Conservation (phyloP, 2,797 vertebrate species). For the Enteromius trimaculatus region DNA sequence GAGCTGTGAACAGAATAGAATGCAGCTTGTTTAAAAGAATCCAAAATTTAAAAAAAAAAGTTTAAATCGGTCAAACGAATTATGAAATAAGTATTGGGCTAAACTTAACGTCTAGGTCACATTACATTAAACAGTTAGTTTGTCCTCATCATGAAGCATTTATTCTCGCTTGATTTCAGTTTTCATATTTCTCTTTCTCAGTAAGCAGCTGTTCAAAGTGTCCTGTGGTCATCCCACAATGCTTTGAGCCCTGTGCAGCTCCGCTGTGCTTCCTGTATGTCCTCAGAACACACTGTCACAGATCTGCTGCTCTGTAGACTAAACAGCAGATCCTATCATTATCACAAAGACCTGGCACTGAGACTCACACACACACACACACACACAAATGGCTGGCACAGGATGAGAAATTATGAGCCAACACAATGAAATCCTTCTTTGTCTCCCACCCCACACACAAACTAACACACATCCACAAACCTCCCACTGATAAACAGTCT, state of each 20-base stretch:
- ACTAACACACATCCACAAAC: slow-evolving; percentile 26
- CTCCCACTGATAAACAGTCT: neutral
- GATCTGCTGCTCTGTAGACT: slow-evolving; percentile 70
- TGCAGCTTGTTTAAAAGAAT: neutral
- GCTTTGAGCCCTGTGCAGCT: slow-evolving; percentile 11
- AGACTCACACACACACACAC: slow-evolving; percentile 8
- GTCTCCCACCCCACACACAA: slow-evolving; percentile 10
- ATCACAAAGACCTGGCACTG: slow-evolving; percentile 57
- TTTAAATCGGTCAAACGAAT: neutral
- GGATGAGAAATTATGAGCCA: slow-evolving; percentile 29
- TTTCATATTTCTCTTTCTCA: slow-evolving; percentile 7
- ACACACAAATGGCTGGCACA: slow-evolving; percentile 31
- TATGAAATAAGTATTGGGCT: neutral
- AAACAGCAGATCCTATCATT: slow-evolving; percentile 75
- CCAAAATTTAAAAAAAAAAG: too few species aligned
- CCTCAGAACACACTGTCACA: slow-evolving; percentile 63
- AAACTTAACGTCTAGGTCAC: neutral
- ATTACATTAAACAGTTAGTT: slow-evolving; percentile 30
- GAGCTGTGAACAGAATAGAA: slow-evolving; percentile 75
- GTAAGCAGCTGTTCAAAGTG: slow-evolving; percentile 4
- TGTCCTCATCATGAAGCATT: slow-evolving; percentile 22
- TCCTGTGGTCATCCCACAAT: neutral
- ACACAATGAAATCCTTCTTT: slow-evolving; percentile 38
- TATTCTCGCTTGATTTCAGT: neutral
- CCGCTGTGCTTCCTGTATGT: slow-evolving; percentile 33